These are phyloP conservation scores for Agrotis ipsilon DNA, from an alignment of 2,888 invertebrate species.

Conservation along the genomic window DNA sequence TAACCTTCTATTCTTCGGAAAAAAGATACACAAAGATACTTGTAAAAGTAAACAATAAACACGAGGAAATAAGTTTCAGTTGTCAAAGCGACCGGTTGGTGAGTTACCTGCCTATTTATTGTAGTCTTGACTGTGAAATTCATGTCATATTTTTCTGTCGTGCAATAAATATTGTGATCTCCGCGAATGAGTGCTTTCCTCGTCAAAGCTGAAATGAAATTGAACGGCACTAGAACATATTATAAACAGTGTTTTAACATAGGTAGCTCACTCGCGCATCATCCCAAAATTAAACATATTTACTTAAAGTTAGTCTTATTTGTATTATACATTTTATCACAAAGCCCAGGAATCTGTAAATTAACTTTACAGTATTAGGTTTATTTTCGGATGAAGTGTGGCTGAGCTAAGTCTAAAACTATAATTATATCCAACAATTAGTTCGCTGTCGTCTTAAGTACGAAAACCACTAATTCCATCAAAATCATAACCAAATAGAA, in stretches of 20 bases:
- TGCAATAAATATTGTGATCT: slow-evolving; percentile 18
- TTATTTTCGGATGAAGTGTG: too few species aligned
- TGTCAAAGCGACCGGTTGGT: slow-evolving; percentile 19
- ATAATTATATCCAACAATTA: too few species aligned
- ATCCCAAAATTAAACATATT: too few species aligned
- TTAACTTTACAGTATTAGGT: too few species aligned
- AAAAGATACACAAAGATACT: slow-evolving; percentile 30
- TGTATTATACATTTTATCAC: too few species aligned
- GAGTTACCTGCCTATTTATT: slow-evolving; percentile 21
- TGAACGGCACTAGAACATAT: neutral
- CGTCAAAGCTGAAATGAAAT: neutral
- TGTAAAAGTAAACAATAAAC: slow-evolving; percentile 28
- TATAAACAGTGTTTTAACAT: neutral
- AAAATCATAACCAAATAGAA: neutral
- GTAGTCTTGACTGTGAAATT: slow-evolving; percentile 7
- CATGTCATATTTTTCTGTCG: neutral
- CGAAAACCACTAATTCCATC: neutral
- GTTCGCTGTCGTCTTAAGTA: neutral
- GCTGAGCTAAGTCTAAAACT: too few species aligned
- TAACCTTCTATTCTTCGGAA: slow-evolving; percentile 5
- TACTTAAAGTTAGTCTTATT: too few species aligned
- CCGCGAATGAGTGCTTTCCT: neutral
- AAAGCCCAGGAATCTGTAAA: too few species aligned
- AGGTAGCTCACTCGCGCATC: too few species aligned
- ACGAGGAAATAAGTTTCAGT: slow-evolving; percentile 31